Base-by-base conservation (phyloP, 1,140 invertebrate genomes). In the Octopus sinensis region DNA sequence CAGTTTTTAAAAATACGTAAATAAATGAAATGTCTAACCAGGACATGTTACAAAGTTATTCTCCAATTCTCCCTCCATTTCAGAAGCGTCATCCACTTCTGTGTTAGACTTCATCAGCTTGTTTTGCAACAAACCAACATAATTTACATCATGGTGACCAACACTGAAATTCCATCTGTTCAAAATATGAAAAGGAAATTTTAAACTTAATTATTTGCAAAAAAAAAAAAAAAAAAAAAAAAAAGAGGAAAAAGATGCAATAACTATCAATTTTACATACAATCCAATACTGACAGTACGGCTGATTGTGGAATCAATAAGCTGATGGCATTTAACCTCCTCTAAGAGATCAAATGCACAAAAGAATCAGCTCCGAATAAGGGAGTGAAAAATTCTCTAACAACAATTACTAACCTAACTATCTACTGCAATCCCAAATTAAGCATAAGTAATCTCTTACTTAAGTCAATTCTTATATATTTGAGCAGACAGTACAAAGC, bases 81-180 rank as follows among this genome's bases (percentile, higher is more conserved):
- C 68, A 5, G 30, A 43, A 51, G 76, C 7, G 73, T 84, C 86
- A 78, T 85, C 85, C 68, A 83, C 83, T 23, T 81, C 80, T 43
- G 30, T 43, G 1, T 85, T 81, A n/a, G 75, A 68, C 52, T 82
- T 81, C 30, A n/a, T 84, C 76, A n/a, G 56, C 62, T 30, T 53
- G 53, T 82, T 79, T 77, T 62, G 71, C 71, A 81, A 80, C 5
- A 82, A 82, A 52, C 87, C 87, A 30, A 92, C 80, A n/a, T 96
- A 86, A 76, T 94, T 93, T 56, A 97, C 84, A 84, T 97, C 94
- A 91, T 97, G 95, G 83, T 96, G 94, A 4, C 95, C 96, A 54
- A 98, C 96, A 90, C 96, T 97, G 87, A 97, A 98, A 91, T 98
- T 98, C 97, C 97, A 98, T 86, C 95, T 95, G 13, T 9, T 73